Conservation (phyloP, 2,888 invertebrate species). For the Volucella inanis region DNA sequence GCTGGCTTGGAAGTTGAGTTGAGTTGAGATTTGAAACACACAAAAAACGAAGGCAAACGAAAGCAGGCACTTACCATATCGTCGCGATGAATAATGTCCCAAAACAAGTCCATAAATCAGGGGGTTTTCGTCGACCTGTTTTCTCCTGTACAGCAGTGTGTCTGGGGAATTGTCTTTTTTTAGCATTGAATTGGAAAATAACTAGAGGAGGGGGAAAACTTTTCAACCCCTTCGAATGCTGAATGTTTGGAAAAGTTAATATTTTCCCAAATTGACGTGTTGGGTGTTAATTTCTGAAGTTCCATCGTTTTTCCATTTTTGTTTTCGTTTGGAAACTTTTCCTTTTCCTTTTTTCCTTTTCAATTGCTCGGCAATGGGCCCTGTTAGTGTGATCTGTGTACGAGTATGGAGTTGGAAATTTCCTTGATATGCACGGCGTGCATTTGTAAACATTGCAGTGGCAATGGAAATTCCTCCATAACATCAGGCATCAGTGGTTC, state of each 20-base stretch:
- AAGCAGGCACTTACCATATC: conserved; percentile 51
- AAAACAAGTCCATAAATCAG: conserved; percentile 67
- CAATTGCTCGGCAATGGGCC: neutral
- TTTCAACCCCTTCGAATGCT: conserved; percentile 2
- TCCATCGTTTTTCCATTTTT: conserved; percentile 11
- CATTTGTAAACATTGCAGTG: conserved; percentile 68
- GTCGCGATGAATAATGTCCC: conserved; percentile 64
- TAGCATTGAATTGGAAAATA: conserved; percentile 56
- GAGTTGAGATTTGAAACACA: neutral
- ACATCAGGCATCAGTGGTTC: conserved; percentile 10
- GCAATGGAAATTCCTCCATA: conserved; percentile 55
- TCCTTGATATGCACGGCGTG: conserved; percentile 47
- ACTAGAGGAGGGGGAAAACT: conserved; percentile 26
- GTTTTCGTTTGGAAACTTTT: conserved; percentile 25
- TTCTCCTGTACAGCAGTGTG: neutral
- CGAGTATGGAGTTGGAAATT: conserved; percentile 40
- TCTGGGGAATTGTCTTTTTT: conserved; percentile 16
- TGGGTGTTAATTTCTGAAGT: conserved; percentile 64
- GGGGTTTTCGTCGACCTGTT: conserved; percentile 38
- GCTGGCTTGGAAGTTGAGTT: neutral
- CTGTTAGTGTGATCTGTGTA: conserved; percentile 5
- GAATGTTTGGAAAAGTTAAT: conserved; percentile 57
- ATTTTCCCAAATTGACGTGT: conserved; percentile 68
- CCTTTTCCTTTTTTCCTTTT: conserved; percentile 10
- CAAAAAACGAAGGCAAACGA: neutral